Evolutionary conservation across 2,888 invertebrate genomes (phyloP).

Genomic region (Bombyx huttoni): DNA sequence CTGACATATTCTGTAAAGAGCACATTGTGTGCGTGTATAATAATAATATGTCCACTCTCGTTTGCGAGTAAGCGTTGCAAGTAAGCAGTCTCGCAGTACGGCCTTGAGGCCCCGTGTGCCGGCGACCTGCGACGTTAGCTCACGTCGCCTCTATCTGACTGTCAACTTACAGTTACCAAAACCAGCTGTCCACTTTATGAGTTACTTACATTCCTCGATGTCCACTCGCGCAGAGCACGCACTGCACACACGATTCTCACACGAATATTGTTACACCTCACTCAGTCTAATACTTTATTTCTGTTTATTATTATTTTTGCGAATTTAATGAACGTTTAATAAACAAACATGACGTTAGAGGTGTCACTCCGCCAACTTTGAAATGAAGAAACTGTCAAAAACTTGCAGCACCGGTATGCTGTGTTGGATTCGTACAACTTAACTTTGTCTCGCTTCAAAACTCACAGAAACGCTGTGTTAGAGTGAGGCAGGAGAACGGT

Average conservation of each 20-base stretch:
- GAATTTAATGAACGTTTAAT: slow-evolving; percentile 19
- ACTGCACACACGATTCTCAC: not conserved
- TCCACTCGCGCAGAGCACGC: not conserved
- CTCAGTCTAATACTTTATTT: slow-evolving; percentile 1
- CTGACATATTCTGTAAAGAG: no score
- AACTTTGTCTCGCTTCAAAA: slow-evolving; percentile 17
- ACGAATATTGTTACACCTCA: not conserved
- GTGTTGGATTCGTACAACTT: slow-evolving; percentile 33
- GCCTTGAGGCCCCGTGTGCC: not conserved
- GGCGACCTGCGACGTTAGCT: not conserved
- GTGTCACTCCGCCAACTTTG: slow-evolving; percentile 2
- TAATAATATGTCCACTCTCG: no score
- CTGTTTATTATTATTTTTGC: slow-evolving; percentile 19
- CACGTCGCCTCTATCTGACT: not conserved
- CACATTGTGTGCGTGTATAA: no score
- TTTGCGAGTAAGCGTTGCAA: no score
- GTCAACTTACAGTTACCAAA: not conserved
- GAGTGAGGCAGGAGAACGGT: slow-evolving; percentile 22
- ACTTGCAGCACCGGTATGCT: slow-evolving; percentile 62
- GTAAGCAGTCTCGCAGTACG: no score
- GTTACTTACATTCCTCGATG: not conserved
- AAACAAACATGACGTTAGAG: slow-evolving; percentile 28
- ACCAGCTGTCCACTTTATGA: not conserved
- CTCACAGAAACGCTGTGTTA: slow-evolving; percentile 2
- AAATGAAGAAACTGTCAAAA: slow-evolving; percentile 53